A percentile compares a stretch with the other conserved stretches of the same genome.
These are phyloP conservation scores for Aphaenogaster rudis DNA, from an alignment of 1,140 invertebrate genomes.

Conservation along the genomic window DNA sequence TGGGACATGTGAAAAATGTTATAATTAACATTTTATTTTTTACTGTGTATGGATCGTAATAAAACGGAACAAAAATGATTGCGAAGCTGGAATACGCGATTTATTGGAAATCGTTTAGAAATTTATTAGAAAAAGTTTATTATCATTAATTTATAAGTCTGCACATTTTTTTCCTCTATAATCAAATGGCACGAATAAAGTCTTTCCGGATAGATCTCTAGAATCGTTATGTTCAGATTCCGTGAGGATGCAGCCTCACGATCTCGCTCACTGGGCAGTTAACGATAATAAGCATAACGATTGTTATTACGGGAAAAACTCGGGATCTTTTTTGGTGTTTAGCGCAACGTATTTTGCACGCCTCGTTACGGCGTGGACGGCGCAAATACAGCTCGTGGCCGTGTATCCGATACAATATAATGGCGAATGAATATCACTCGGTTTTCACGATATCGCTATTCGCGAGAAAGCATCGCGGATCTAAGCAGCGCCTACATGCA, in stretches of 20 bases:
- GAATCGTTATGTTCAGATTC: background rate
- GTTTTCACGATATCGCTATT: conserved; percentile 27
- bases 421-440: conserved; percentile 26
- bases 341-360: conserved; percentile 1
- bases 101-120: background rate
- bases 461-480: conserved; percentile 24
- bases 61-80: background rate
- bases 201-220: background rate
- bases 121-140: background rate
- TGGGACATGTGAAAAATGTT: no score
- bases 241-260: background rate
- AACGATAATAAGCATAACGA: conserved; percentile 14
- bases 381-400: conserved; percentile 7
- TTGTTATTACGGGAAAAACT: conserved; percentile 19
- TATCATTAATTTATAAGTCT: background rate
- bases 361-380: background rate
- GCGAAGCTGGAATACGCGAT: background rate
- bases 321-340: conserved; percentile 12
- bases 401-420: background rate
- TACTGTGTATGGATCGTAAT: background rate
- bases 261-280: conserved; percentile 15
- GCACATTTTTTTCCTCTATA: background rate
- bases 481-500: background rate
- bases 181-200: background rate
- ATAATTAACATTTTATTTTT: no score